Evolutionary conservation across 2,888 invertebrate species (phyloP).

Genomic region (Celastrina argiolus): DNA sequence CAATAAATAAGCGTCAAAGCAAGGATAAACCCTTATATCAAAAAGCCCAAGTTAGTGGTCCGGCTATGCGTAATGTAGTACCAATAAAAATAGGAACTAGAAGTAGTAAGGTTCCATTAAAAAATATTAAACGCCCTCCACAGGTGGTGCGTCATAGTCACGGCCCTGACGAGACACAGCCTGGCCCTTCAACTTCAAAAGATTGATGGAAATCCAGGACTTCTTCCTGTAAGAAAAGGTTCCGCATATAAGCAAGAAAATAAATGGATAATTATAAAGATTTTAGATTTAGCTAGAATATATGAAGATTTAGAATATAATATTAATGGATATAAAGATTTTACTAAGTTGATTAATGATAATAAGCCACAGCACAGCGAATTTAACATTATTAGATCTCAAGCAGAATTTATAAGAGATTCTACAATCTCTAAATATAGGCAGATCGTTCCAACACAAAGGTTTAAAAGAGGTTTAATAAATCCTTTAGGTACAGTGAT

Average conservation of each 20-base stretch:
- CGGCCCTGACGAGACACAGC: slow-evolving; percentile 18
- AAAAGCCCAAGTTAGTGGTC: slow-evolving; percentile 27
- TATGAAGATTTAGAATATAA: slow-evolving; percentile 30
- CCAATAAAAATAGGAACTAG: slow-evolving; percentile 27
- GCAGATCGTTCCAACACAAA: slow-evolving; percentile 25
- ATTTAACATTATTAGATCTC: neutral
- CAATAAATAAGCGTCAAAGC: slow-evolving; percentile 30
- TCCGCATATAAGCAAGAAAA: slow-evolving; percentile 23
- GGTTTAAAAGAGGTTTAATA: slow-evolving; percentile 13
- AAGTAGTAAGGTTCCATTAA: slow-evolving; percentile 31
- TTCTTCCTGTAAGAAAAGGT: slow-evolving; percentile 34
- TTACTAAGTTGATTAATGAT: slow-evolving; percentile 2
- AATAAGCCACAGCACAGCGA: neutral
- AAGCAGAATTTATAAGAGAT: neutral
- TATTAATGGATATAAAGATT: neutral
- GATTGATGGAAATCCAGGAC: slow-evolving; percentile 33
- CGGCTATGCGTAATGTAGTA: slow-evolving; percentile 26
- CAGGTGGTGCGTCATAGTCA: slow-evolving; percentile 29
- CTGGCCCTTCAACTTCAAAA: slow-evolving; percentile 36
- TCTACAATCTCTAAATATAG: slow-evolving; percentile 16
- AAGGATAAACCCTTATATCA: slow-evolving; percentile 32
- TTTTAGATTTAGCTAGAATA: slow-evolving; percentile 30
- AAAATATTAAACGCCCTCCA: slow-evolving; percentile 35
- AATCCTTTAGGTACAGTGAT: slow-evolving; percentile 28
- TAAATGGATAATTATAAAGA: slow-evolving; percentile 24